Percentiles rank a stretch among this genome's conserved stretches.
Evolutionary conservation across 2,888 invertebrate species (phyloP).

Genomic region (Epinotia brunnichana): DNA sequence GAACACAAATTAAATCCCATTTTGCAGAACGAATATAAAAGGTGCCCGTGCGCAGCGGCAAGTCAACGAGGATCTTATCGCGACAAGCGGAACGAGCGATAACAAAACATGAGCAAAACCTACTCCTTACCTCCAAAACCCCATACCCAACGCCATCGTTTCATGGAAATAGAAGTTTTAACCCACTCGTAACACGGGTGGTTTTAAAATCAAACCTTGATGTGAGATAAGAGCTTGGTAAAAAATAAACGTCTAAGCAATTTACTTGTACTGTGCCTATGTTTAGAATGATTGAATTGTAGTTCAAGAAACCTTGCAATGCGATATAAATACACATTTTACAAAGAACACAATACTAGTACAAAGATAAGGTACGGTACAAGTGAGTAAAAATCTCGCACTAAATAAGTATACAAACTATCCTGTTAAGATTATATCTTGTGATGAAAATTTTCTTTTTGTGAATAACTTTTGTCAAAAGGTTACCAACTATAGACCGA

Average conservation of each 20-base stretch:
- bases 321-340: neutral
- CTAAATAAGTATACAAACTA: too few relatives aligned
- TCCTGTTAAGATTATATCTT: too few relatives aligned
- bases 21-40: slow-evolving; percentile 33
- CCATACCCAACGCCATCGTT: neutral
- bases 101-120: slow-evolving; percentile 47
- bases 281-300: slow-evolving; percentile 14
- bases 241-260: neutral
- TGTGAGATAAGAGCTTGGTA: neutral
- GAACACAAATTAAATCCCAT: neutral
- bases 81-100: slow-evolving; percentile 53
- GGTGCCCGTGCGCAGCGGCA: slow-evolving; percentile 50
- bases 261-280: slow-evolving; percentile 16
- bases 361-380: too few relatives aligned
- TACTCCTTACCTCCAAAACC: neutral
- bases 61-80: slow-evolving; percentile 63
- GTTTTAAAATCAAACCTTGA: neutral
- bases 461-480: too few relatives aligned
- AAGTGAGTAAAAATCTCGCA: neutral
- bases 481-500: too few relatives aligned
- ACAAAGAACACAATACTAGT: neutral
- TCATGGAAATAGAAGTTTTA: neutral
- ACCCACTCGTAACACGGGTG: neutral
- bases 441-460: too few relatives aligned
- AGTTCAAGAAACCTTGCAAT: slow-evolving; percentile 17